Percentiles rank a stretch among this genome's conserved stretches.
Conservation (phyloP, 2,797 vertebrate genomes). For the Myoxocephalus aenaeus region DNA sequence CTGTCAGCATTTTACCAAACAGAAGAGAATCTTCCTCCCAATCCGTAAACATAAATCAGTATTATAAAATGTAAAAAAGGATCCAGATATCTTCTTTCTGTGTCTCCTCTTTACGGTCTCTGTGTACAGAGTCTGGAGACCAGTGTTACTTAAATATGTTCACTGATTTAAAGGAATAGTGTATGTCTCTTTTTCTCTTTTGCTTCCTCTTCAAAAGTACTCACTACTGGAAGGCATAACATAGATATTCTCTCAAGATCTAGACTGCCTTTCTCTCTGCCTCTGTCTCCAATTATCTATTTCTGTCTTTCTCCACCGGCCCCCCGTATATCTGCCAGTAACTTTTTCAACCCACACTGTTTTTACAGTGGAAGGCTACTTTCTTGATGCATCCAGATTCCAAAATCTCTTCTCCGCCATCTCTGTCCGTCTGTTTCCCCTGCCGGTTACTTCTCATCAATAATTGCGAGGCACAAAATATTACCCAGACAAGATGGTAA, state of each 20-base stretch:
- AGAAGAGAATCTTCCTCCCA: constrained; percentile 27
- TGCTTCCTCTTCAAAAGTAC: constrained; percentile 60
- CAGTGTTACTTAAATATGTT: constrained; percentile 58
- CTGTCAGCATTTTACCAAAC: constrained; percentile 30
- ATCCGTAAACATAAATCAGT: constrained; percentile 32
- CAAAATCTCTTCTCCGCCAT: constrained; percentile 43
- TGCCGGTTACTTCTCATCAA: constrained; percentile 26
- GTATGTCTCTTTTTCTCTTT: constrained; percentile 49
- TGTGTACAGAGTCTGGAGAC: constrained; percentile 40
- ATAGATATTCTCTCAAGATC: constrained; percentile 65
- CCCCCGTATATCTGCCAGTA: constrained; percentile 70
- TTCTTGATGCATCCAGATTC: constrained; percentile 54
- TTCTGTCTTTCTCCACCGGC: constrained; percentile 71
- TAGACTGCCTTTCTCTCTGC: constrained; percentile 53
- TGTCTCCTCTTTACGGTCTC: constrained; percentile 30
- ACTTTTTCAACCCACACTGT: constrained; percentile 76
- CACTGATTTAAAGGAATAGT: constrained; percentile 64
- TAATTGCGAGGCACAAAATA: constrained; percentile 54
- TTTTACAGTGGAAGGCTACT: constrained; percentile 54
- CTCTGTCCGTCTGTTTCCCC: constrained; percentile 18
- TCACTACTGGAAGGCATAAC: constrained; percentile 56
- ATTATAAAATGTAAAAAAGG: constrained; percentile 24
- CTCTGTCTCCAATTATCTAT: constrained; percentile 77
- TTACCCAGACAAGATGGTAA: constrained; percentile 44
- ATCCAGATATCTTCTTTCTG: constrained; percentile 13